A percentile compares a stretch with the other conserved stretches of the same genome.
phyloP scores from a whole-genome alignment of 2,797 vertebrate genomes.

The Hoplostethus mediterraneus region DNA sequence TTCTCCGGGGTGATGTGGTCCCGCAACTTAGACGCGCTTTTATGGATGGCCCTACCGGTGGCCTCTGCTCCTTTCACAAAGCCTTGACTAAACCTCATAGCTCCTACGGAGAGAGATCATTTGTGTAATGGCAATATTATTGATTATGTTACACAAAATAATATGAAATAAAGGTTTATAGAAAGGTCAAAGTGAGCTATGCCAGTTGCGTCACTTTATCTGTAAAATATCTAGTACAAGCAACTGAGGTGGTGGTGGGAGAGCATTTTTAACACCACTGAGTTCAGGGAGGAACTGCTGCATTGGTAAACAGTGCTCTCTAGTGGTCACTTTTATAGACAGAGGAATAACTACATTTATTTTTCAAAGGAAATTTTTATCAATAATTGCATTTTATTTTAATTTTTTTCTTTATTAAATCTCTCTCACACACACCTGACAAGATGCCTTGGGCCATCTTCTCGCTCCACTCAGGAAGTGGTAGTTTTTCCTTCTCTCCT shows the following conservation, averaged over 20 bases:
- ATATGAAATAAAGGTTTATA: not conserved
- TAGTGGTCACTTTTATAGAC: conserved; percentile 39
- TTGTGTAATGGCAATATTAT: not conserved
- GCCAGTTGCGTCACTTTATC: not conserved
- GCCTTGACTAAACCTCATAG: conserved; percentile 90
- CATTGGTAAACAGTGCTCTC: conserved; percentile 48
- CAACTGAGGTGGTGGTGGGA: not conserved
- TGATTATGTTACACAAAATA: not conserved
- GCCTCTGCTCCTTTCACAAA: conserved; percentile 92
- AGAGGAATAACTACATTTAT: not conserved
- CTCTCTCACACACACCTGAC: conserved; percentile 79
- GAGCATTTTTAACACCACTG: conserved; percentile 3
- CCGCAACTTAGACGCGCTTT: conserved; percentile 90
- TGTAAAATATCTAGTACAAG: not conserved
- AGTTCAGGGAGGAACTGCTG: not conserved
- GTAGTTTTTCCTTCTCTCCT: conserved; percentile 68
- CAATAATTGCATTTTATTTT: not conserved
- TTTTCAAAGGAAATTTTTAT: not conserved
- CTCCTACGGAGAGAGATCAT: conserved; percentile 82
- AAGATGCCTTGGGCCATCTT: conserved; percentile 93
- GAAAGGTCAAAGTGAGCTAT: not conserved
- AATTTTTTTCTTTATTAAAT: too few relatives aligned
- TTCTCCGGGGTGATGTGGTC: conserved; percentile 94
- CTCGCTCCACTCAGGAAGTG: conserved; percentile 93
- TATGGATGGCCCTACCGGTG: conserved; percentile 94